Base-by-base conservation (phyloP, 2,113 vertebrate genomes). In the Gambusia holbrooki region DNA sequence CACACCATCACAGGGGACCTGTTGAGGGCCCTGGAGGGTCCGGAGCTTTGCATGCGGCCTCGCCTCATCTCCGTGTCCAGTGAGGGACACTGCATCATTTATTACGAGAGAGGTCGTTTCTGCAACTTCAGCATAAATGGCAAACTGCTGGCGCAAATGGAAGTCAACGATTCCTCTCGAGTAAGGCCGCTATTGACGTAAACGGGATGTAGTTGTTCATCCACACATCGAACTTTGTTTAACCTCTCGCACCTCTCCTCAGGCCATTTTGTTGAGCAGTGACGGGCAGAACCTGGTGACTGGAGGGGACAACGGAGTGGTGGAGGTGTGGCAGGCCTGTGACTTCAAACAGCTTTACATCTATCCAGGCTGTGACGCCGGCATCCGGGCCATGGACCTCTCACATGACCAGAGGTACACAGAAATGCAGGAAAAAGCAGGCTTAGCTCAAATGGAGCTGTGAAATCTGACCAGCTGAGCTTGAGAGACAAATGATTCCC, bases 311-410 rank as follows among this genome's bases (percentile, higher is more conserved):
- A 99, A 98, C 2, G 98, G 98, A 5, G 97, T 99, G 54, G 98
- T 99, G 73, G 98, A 99, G 90, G 98, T 99, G 79, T 99, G 98
- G 98, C 98, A 99, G 88, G 98, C 98, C 64, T 99, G 98, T 71
- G 98, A 99, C 93, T 99, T 99, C 90, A 99, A 99, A 89, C 98
- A 99, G 93, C 96, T 99, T 75, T 99, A 99, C 92, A 99, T 99
- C 93, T 99, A 99, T 88, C 98, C 98, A 0, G 98, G 98, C 77
- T 99, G 98, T 85, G 98, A 99, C 83, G 98, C 98, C 48, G 98
- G 98, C 85, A 99, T 99, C 87, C 95, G 98, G 73, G 98, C 98
- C 48, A 99, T 99, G 97, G 98, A 99, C 92, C 92, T 99, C 62
- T 99, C 98, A 82, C 98, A 99, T 70, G 98, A 99, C 95, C 98